These are phyloP conservation scores for Hyalella azteca DNA, from an alignment of 2,888 invertebrate genomes.

Conservation along the genomic window DNA sequence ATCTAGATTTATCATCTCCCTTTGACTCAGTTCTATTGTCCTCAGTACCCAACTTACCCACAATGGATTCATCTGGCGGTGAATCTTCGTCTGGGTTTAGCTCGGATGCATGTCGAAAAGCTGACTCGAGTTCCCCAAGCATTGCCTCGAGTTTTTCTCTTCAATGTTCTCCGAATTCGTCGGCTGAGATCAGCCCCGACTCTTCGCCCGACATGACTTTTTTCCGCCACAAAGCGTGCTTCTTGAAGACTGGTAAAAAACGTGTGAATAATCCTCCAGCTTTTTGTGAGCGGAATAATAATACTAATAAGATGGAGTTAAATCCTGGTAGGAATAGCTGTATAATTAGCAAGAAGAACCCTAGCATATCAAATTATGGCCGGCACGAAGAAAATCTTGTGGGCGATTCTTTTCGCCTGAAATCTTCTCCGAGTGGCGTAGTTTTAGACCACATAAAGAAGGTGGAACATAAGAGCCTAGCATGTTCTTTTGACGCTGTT, in stretches of 20 bases:
- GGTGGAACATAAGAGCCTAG: background rate
- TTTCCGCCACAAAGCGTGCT: slow-evolving; percentile 26
- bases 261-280: background rate
- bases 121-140: background rate
- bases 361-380: slow-evolving; percentile 33
- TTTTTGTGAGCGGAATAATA: slow-evolving; percentile 7
- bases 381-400: background rate
- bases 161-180: background rate
- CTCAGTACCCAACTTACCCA: background rate
- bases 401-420: background rate
- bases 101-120: background rate
- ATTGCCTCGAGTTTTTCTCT: background rate
- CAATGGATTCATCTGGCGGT: background rate
- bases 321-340: slow-evolving; percentile 20
- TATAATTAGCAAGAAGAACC: slow-evolving; percentile 23
- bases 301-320: background rate
- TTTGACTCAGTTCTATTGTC: background rate
- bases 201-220: slow-evolving; percentile 22
- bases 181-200: background rate
- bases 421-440: background rate
- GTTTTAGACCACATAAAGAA: background rate
- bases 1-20: background rate
- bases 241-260: background rate
- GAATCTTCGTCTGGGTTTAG: slow-evolving; percentile 14
- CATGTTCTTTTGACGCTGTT: background rate